Conservation (phyloP, 2,797 vertebrate species). For the Macropus fuliginosus region DNA sequence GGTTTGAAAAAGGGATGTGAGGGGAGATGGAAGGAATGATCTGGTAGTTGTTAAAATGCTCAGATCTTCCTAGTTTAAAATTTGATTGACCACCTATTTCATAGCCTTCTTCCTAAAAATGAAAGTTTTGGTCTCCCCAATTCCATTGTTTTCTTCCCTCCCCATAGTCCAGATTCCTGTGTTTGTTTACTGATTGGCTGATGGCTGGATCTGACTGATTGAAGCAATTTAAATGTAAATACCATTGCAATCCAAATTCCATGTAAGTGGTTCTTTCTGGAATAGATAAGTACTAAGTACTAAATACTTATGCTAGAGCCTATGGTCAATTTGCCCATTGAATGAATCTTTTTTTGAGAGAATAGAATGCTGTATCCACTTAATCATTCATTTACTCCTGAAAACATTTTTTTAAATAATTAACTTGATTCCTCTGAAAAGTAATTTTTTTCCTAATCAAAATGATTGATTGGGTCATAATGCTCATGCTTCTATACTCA, state of each 20-base stretch:
- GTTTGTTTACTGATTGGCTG: background rate
- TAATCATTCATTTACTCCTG: background rate
- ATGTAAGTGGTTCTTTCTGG: background rate
- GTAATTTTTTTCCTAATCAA: background rate
- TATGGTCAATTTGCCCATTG: background rate
- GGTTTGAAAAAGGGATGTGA: background rate
- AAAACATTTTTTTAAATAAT: background rate
- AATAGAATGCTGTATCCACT: background rate
- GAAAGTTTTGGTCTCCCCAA: background rate
- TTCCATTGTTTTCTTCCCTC: background rate
- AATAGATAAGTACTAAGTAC: background rate
- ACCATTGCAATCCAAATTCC: background rate
- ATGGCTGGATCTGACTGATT: background rate
- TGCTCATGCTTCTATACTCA: background rate
- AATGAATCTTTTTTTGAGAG: background rate
- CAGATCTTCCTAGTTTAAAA: conserved; percentile 28
- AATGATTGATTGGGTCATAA: background rate
- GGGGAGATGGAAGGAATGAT: background rate
- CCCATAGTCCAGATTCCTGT: background rate
- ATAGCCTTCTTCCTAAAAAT: background rate
- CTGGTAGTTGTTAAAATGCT: conserved; percentile 23
- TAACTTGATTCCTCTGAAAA: background rate
- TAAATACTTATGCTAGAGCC: background rate
- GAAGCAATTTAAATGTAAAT: background rate
- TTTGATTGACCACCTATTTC: background rate